Conservation (phyloP, 1,140 invertebrate species). For the Zaprionus ornatus region DNA sequence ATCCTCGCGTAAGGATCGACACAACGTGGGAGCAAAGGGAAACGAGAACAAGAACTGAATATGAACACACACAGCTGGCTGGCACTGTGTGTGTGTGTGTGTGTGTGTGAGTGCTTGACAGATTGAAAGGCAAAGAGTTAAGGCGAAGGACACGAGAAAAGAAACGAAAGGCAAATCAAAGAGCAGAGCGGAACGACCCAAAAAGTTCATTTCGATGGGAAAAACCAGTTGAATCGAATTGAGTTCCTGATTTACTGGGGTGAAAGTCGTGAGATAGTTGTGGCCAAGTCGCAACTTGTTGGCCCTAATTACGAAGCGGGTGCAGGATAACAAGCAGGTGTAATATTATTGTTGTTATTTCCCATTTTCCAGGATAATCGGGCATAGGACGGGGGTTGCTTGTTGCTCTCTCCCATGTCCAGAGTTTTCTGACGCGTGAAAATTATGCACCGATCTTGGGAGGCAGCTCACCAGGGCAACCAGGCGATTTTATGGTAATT, state of each 20-base stretch:
- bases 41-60: constrained; percentile 3
- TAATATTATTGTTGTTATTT: no score
- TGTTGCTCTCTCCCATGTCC: not conserved
- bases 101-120: constrained; percentile 15
- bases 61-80: not conserved
- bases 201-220: constrained; percentile 20
- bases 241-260: constrained; percentile 5
- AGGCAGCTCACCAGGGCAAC: constrained; percentile 64
- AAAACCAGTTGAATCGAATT: constrained; percentile 48
- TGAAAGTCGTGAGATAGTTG: constrained; percentile 5
- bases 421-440: constrained; percentile 59
- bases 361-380: constrained; percentile 47
- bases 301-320: constrained; percentile 39
- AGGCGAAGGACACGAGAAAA: constrained; percentile 47
- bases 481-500: constrained; percentile 68
- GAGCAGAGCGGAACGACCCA: not conserved
- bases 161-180: not conserved
- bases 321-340: constrained; percentile 48
- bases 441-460: constrained; percentile 64
- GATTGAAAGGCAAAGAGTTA: constrained; percentile 48
- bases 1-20: constrained; percentile 52
- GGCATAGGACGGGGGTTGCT: constrained; percentile 19
- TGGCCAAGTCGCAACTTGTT: constrained; percentile 36
- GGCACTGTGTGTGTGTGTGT: constrained; percentile 21
- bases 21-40: constrained; percentile 60